Evolutionary conservation across 2,797 vertebrate species (phyloP).

Genomic region (Heliangelus exortis): DNA sequence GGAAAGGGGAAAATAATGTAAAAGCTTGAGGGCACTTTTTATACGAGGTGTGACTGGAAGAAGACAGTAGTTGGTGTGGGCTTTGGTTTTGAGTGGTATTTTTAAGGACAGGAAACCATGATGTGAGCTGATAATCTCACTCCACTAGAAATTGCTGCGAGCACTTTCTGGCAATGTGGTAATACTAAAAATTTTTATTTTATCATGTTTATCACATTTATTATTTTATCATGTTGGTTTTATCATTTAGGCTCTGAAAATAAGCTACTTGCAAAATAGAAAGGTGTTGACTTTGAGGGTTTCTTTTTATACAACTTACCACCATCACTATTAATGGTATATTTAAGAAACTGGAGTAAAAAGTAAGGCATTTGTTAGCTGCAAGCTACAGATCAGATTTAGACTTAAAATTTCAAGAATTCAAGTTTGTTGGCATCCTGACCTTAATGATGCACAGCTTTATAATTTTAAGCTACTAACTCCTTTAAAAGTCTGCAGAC

Average conservation of each 20-base stretch:
- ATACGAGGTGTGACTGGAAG: neutral
- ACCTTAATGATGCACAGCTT: neutral
- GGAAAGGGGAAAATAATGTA: neutral
- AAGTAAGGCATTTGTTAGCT: neutral
- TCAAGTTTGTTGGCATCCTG: neutral
- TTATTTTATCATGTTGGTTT: neutral
- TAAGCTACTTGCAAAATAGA: neutral
- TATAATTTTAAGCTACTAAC: neutral
- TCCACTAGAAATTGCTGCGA: accelerated
- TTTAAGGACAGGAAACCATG: neutral
- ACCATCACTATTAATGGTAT: neutral
- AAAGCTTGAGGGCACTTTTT: neutral
- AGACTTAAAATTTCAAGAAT: neutral
- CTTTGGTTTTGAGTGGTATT: neutral
- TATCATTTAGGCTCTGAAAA: neutral
- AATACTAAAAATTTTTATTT: neutral
- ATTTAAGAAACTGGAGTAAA: neutral
- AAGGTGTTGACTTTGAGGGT: neutral
- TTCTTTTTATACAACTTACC: neutral
- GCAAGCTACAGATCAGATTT: neutral
- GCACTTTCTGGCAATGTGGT: neutral
- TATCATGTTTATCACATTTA: neutral
- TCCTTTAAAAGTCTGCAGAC: neutral
- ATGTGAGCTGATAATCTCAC: neutral
- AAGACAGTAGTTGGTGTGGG: neutral